These are phyloP conservation scores for Brachyalestes nurse DNA, from an alignment of 2,797 vertebrate species.

Conservation along the genomic window DNA sequence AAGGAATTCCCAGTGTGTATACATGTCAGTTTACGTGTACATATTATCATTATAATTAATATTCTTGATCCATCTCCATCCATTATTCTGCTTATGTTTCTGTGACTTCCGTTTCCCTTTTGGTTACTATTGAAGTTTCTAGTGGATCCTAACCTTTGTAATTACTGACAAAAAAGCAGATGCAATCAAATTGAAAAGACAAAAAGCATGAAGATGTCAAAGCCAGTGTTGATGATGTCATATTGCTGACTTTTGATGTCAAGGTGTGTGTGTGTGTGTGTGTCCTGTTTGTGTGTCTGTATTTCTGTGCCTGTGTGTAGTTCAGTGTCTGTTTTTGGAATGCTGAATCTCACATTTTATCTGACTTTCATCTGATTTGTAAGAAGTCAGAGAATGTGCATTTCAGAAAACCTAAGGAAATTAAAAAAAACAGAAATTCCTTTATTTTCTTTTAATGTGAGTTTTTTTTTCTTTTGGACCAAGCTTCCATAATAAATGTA, in stretches of 20 bases:
- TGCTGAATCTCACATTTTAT: conserved; percentile 67
- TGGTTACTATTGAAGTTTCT: conserved; percentile 69
- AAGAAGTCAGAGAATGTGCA: conserved; percentile 57
- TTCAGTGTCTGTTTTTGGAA: conserved; percentile 67
- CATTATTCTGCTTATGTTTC: conserved; percentile 59
- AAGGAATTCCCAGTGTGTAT: conserved; percentile 53
- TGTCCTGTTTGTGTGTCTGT: conserved; percentile 68
- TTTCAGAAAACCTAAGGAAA: conserved; percentile 53
- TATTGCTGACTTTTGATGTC: conserved; percentile 75
- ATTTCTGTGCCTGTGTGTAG: conserved; percentile 67
- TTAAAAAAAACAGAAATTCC: conserved; percentile 43
- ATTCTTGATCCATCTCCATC: conserved; percentile 55
- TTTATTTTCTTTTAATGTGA: conserved; percentile 65
- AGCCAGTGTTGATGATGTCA: conserved; percentile 76
- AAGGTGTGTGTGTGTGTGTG: conserved; percentile 64
- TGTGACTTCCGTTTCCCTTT: conserved; percentile 75
- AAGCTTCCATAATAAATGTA: conserved; percentile 34
- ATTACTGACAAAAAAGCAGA: conserved; percentile 65
- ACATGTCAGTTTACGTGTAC: conserved; percentile 62
- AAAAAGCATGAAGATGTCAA: conserved; percentile 74
- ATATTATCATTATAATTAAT: conserved; percentile 56
- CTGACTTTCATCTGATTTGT: conserved; percentile 49
- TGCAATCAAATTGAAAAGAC: conserved; percentile 75
- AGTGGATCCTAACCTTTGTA: conserved; percentile 68
- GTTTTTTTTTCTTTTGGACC: conserved; percentile 35